A percentile compares a stretch with the other conserved stretches of the same genome.
These are phyloP conservation scores for Gymnarchus niloticus DNA, from an alignment of 2,113 vertebrate species.

Conservation along the genomic window DNA sequence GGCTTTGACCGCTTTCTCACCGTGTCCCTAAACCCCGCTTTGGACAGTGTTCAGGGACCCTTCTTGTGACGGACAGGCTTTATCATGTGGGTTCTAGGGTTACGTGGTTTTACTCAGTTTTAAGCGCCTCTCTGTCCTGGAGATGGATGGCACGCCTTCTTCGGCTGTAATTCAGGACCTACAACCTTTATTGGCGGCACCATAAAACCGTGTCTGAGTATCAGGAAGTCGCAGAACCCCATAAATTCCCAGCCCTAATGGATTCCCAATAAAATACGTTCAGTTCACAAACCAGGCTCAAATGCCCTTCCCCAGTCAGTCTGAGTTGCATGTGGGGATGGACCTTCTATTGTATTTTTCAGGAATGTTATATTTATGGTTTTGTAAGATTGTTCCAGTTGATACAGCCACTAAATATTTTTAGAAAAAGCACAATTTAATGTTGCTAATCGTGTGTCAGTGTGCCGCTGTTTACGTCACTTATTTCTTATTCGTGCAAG, in stretches of 20 bases:
- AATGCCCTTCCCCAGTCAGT: conserved; percentile 35
- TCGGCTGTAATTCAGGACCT: conserved; percentile 53
- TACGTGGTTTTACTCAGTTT: conserved; percentile 28
- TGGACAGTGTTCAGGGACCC: neutral
- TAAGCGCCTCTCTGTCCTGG: neutral
- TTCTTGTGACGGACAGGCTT: neutral
- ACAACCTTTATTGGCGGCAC: conserved; percentile 45
- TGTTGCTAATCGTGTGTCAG: neutral
- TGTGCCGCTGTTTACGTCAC: neutral
- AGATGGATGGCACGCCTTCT: conserved; percentile 45
- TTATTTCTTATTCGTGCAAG: neutral
- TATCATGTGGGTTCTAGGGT: neutral
- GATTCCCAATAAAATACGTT: conserved; percentile 47
- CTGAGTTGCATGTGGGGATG: conserved; percentile 42
- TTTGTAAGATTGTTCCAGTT: neutral
- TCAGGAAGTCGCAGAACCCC: conserved; percentile 43
- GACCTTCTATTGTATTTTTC: neutral
- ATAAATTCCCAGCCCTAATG: conserved; percentile 50
- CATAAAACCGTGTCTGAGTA: conserved; percentile 43
- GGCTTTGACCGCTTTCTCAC: neutral
- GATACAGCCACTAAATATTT: neutral
- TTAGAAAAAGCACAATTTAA: too few species aligned
- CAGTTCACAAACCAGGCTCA: conserved; percentile 46
- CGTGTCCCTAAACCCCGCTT: neutral
- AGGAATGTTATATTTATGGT: neutral